Percentiles rank a stretch among this genome's conserved stretches.
These are phyloP conservation scores for Lypha dubia DNA, from an alignment of 2,888 invertebrate species.

Conservation along the genomic window DNA sequence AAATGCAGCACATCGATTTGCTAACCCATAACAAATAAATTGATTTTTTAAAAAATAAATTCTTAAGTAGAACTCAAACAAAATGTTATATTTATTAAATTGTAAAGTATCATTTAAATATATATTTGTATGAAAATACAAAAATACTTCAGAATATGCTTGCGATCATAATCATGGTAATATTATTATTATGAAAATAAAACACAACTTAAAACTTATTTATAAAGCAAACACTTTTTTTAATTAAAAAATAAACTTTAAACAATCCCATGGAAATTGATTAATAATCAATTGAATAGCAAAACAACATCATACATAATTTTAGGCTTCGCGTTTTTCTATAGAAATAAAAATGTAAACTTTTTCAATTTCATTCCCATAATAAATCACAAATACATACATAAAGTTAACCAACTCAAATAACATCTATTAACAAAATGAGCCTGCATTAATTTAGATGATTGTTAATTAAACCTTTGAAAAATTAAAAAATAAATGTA, in stretches of 20 bases:
- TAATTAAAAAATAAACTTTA: conserved; percentile 15
- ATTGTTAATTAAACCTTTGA: conserved; percentile 56
- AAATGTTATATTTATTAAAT: conserved; percentile 6
- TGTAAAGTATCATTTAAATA: not conserved
- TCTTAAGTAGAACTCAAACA: conserved; percentile 1
- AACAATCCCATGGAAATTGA: conserved; percentile 43
- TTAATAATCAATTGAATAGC: conserved; percentile 36
- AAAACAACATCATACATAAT: conserved; percentile 5
- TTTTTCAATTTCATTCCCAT: not conserved
- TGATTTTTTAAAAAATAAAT: too few species aligned
- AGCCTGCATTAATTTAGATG: conserved; percentile 66
- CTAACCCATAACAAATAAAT: too few species aligned
- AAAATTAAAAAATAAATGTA: conserved; percentile 26
- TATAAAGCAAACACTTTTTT: not conserved
- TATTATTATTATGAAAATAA: conserved; percentile 2
- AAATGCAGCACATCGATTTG: too few species aligned
- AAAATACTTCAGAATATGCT: not conserved
- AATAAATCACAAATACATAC: conserved; percentile 2
- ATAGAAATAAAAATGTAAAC: not conserved
- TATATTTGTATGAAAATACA: not conserved
- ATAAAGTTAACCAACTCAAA: conserved; percentile 24
- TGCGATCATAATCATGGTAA: not conserved
- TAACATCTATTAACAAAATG: conserved; percentile 52
- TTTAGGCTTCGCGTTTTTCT: conserved; percentile 34
- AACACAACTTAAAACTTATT: conserved; percentile 31